These are phyloP conservation scores for Thera britannica DNA, from an alignment of 2,888 invertebrate genomes.

Conservation along the genomic window DNA sequence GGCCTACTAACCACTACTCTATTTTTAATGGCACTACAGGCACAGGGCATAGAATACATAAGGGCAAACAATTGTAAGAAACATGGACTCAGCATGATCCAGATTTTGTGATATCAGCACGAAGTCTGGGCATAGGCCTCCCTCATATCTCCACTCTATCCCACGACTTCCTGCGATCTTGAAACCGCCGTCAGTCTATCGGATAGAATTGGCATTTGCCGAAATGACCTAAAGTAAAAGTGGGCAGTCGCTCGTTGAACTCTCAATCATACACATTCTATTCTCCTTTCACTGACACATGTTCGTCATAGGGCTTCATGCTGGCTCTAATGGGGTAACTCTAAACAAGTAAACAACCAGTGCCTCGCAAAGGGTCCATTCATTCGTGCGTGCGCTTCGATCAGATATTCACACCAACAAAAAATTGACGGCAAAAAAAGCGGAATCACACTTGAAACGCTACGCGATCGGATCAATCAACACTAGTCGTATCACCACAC, in stretches of 20 bases:
- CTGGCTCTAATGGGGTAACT: neutral
- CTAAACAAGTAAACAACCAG: neutral
- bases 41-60: neutral
- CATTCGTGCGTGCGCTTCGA: neutral
- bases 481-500: too few relatives aligned
- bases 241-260: conserved; percentile 1
- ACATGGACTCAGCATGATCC: neutral
- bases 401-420: neutral
- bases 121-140: too few relatives aligned
- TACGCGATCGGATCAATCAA: neutral
- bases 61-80: neutral
- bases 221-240: neutral
- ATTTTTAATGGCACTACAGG: neutral
- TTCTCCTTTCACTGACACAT: neutral
- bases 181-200: neutral
- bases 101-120: neutral
- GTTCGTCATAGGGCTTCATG: neutral
- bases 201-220: neutral
- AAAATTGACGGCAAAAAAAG: neutral
- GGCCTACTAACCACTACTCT: neutral
- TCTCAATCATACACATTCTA: neutral
- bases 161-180: neutral
- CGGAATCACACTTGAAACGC: neutral
- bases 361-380: neutral
- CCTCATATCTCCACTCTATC: neutral